phyloP scores from a whole-genome alignment of 2,797 vertebrate species.

The Neosilurus mollespiculum region DNA sequence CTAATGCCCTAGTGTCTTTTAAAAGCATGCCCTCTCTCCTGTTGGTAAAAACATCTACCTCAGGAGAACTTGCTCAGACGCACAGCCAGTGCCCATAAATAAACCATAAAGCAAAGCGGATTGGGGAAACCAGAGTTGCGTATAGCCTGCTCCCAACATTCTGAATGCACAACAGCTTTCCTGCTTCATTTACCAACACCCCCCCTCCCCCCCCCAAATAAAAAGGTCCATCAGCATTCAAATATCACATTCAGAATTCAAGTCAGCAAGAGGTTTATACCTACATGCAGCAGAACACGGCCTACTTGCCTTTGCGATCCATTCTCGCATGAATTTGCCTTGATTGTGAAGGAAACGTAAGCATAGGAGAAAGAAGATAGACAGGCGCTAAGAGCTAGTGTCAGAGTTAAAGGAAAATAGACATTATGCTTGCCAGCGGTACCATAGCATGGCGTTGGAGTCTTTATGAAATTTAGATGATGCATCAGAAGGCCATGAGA shows the following conservation, averaged over 20 bases:
- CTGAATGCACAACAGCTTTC: conserved; percentile 45
- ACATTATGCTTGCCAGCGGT: conserved; percentile 71
- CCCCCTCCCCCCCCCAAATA: background rate
- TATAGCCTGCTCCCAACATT: conserved; percentile 41
- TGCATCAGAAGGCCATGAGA: conserved; percentile 79
- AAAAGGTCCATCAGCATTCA: conserved; percentile 4
- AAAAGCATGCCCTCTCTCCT: conserved; percentile 51
- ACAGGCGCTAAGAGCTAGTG: conserved; percentile 72
- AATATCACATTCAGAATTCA: conserved; percentile 12
- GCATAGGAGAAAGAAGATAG: conserved; percentile 73
- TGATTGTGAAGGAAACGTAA: conserved; percentile 72
- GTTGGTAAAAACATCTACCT: conserved; percentile 54
- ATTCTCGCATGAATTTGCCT: conserved; percentile 63
- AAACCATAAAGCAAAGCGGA: conserved; percentile 47
- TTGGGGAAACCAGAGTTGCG: conserved; percentile 29
- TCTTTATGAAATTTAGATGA: conserved; percentile 80
- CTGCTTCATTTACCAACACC: conserved; percentile 15
- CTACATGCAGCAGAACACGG: background rate
- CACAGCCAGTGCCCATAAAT: conserved; percentile 44
- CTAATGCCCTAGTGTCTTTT: conserved; percentile 57
- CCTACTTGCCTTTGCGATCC: conserved; percentile 11
- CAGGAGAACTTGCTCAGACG: conserved; percentile 26
- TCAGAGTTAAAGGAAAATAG: conserved; percentile 78
- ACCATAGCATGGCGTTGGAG: conserved; percentile 57
- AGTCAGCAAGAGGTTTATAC: conserved; percentile 25